A percentile compares a stretch with the other conserved stretches of the same genome.
phyloP scores from a whole-genome alignment of 2,113 vertebrate genomes.

The Myiozetetes cayanensis region DNA sequence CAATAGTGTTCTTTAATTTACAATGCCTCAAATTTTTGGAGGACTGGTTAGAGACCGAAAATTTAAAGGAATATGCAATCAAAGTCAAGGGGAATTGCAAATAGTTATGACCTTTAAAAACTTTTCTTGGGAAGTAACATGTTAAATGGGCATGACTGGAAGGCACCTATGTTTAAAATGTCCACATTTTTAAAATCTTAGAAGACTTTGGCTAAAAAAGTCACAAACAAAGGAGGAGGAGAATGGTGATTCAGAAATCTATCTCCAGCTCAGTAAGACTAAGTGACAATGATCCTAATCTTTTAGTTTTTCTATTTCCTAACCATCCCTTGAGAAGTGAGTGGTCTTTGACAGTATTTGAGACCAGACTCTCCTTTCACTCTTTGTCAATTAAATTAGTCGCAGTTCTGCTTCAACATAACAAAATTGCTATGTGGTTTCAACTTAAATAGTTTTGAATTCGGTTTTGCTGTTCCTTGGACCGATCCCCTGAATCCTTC shows the following conservation, averaged over 20 bases:
- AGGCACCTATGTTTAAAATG: neutral
- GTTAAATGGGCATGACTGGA: neutral
- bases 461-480: neutral
- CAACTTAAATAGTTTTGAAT: neutral
- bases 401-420: neutral
- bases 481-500: neutral
- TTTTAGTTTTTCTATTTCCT: neutral
- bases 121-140: neutral
- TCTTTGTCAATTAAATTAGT: neutral
- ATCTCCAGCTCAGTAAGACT: neutral
- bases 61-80: neutral
- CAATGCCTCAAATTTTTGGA: neutral
- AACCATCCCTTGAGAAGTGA: neutral
- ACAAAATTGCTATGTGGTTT: neutral
- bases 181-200: neutral
- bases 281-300: neutral
- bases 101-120: neutral
- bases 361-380: neutral
- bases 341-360: neutral
- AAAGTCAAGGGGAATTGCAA: neutral
- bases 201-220: neutral
- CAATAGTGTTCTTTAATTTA: neutral
- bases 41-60: neutral
- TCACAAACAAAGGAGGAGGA: neutral
- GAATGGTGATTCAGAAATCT: neutral